Conservation (phyloP, 2,888 invertebrate species). For the Cryptosula pallasiana region DNA sequence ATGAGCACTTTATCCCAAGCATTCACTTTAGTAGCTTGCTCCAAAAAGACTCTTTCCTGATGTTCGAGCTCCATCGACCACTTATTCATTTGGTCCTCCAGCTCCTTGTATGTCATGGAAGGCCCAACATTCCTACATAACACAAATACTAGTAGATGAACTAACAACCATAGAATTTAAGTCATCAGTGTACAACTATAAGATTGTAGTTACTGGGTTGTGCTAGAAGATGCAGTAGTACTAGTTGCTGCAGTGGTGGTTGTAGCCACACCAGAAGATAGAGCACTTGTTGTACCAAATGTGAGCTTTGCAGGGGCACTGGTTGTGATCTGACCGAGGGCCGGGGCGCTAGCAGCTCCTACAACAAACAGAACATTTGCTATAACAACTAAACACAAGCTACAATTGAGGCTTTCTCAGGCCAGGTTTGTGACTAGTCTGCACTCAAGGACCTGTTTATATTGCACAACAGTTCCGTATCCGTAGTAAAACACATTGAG, state of each 20-base stretch:
- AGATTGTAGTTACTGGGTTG: too few species aligned
- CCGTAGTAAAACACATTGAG: too few species aligned
- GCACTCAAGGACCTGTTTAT: too few species aligned
- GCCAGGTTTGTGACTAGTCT: too few species aligned
- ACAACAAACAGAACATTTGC: background rate
- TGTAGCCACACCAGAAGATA: background rate
- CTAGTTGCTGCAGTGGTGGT: background rate
- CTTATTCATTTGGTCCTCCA: slow-evolving; percentile 87
- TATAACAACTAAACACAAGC: too few species aligned
- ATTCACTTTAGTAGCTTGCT: slow-evolving; percentile 90
- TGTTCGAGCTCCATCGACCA: slow-evolving; percentile 89
- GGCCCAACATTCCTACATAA: background rate
- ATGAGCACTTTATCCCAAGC: slow-evolving; percentile 89
- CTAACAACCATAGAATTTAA: background rate
- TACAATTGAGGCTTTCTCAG: too few species aligned
- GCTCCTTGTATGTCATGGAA: slow-evolving; percentile 69
- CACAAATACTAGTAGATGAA: background rate
- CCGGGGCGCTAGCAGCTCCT: background rate
- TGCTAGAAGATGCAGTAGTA: background rate
- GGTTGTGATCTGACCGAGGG: background rate
- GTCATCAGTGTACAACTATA: background rate
- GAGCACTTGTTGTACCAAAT: background rate
- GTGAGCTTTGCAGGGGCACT: background rate
- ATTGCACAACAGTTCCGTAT: too few species aligned
- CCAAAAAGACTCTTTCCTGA: slow-evolving; percentile 84